Base-by-base conservation (phyloP, 2,797 vertebrate genomes). In the Naso thynnoides region DNA sequence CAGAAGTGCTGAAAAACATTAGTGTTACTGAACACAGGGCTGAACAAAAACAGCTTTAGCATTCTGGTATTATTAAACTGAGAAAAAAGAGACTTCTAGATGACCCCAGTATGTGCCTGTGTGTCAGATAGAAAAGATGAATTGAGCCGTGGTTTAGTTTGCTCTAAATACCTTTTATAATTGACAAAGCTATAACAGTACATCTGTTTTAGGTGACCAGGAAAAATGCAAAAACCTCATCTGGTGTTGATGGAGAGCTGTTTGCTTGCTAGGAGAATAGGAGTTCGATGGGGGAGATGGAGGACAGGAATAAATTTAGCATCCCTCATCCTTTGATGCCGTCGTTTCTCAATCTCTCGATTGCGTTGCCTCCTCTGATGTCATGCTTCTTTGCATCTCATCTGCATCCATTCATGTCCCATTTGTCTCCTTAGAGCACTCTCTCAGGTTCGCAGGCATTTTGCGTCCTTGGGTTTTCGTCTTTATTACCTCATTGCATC, bases 361-460 rank as follows among this genome's bases (percentile, higher is more conserved):
- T 61, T 61, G 81, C 77, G 23, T 58, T 60, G 47, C 81, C 61
- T 76, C 59, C 82, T 79, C 84, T 91, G 82, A 90, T 90, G 89
- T 90, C 91, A 91, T 88, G 76, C 79, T 70, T 79, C 73, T 86
- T 86, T 90, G 85, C 88, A 87, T 91, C 86, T 85, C 86, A 91
- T 91, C 87, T 90, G 85, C 89, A 90, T 87, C 84, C 85, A 73
- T 82, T 79, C 75, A 52, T 70, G 66, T 81, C 71, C 70, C 74
- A 83, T 89, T 89, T 91, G 70, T 88, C 87, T 90, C 77, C 49
- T 69, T 73, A 69, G 76, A 82, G 76, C 85, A 60, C 58, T 61
- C 60, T 69, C 74, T 65, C 66, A 64, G 76, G 70, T 86, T 85
- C 1, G 29, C 53, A 29, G 53, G 66, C 73, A 2, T 80, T 72